These are phyloP conservation scores for Ammospiza nelsoni DNA, from an alignment of 2,113 vertebrate genomes.

Conservation along the genomic window DNA sequence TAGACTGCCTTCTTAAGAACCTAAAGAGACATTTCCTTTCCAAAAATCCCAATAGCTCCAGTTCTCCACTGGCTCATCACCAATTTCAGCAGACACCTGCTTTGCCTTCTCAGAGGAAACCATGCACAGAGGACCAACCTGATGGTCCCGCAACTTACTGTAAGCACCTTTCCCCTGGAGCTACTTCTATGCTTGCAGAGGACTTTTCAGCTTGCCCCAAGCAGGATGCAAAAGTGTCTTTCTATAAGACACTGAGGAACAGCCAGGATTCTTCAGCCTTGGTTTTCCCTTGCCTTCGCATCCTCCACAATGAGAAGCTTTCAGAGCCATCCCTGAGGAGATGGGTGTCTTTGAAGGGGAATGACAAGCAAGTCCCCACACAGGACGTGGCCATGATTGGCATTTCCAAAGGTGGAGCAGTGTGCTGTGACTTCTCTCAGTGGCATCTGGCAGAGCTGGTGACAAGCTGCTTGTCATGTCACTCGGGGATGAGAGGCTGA, in stretches of 20 bases:
- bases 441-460: neutral
- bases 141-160: neutral
- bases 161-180: neutral
- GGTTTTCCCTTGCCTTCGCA: neutral
- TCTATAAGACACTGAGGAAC: neutral
- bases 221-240: neutral
- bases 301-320: neutral
- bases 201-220: neutral
- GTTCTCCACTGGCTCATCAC: neutral
- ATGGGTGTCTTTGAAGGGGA: neutral
- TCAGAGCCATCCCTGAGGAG: neutral
- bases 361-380: neutral
- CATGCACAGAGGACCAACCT: neutral
- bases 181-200: neutral
- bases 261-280: neutral
- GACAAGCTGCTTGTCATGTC: slow-evolving; percentile 53
- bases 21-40: neutral
- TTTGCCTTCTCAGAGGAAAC: neutral
- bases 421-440: neutral
- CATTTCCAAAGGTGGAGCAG: slow-evolving; percentile 36
- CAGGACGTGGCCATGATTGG: neutral
- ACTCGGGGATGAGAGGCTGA: slow-evolving; percentile 20
- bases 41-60: neutral
- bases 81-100: neutral
- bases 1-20: neutral